Conservation (phyloP, 2,113 vertebrate species). For the Neogale vison region DNA sequence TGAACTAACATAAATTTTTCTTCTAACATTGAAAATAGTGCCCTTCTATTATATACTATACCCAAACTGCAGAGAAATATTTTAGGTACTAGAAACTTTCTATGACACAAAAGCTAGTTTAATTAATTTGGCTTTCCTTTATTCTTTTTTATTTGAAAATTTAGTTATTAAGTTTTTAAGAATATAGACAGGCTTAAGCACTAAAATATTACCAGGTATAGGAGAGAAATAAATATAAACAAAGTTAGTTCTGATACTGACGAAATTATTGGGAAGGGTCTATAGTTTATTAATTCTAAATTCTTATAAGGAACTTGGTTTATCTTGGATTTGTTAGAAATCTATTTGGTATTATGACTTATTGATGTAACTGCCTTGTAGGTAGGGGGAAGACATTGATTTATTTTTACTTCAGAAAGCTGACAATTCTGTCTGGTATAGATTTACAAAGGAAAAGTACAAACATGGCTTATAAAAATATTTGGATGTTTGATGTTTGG, state of each 20-base stretch:
- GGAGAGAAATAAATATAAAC: not conserved
- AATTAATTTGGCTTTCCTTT: constrained; percentile 33
- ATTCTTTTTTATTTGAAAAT: constrained; percentile 55
- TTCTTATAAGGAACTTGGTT: not conserved
- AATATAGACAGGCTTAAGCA: constrained; percentile 56
- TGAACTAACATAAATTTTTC: not conserved
- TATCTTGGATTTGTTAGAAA: not conserved
- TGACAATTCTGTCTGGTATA: not conserved
- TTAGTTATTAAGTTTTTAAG: constrained; percentile 56
- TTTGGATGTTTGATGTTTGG: not conserved
- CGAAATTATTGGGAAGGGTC: not conserved
- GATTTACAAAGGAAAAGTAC: not conserved
- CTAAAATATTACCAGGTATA: constrained; percentile 73
- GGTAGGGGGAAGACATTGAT: not conserved
- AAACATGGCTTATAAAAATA: not conserved
- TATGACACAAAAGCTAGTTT: constrained; percentile 40
- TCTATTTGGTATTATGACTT: not conserved
- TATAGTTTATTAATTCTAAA: not conserved
- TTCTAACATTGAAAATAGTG: not conserved
- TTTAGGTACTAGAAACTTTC: constrained; percentile 25
- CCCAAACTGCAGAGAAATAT: not conserved
- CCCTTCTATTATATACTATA: not conserved
- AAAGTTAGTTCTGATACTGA: not conserved
- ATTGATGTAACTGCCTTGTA: not conserved
- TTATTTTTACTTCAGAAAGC: not conserved